Conservation (phyloP, 1,140 invertebrate species). For the Heterodera schachtii region DNA sequence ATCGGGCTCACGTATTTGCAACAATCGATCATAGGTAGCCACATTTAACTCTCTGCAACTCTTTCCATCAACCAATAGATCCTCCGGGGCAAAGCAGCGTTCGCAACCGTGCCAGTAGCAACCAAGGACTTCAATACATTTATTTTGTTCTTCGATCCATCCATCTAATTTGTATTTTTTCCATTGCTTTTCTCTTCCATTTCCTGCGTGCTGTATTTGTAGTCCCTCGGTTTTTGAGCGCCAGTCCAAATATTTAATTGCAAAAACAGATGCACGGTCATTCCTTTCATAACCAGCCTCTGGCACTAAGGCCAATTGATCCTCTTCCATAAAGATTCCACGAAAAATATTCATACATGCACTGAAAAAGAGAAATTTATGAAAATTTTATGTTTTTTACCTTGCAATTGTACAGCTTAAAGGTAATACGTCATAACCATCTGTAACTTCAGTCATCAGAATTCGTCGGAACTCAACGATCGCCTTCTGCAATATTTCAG, state of each 20-base stretch:
- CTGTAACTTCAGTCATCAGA: neutral
- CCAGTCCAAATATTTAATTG: constrained; percentile 21
- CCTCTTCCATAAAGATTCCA: neutral
- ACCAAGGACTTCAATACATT: too few species aligned
- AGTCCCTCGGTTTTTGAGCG: neutral
- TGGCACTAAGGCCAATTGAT: neutral
- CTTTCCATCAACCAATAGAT: too few species aligned
- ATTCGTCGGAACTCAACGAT: neutral
- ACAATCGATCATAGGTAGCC: too few species aligned
- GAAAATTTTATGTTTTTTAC: too few species aligned
- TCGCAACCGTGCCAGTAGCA: too few species aligned
- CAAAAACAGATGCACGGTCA: neutral
- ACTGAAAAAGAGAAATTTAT: neutral
- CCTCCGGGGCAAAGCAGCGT: too few species aligned
- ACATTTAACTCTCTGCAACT: too few species aligned
- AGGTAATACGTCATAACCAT: neutral
- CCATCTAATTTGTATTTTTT: too few species aligned
- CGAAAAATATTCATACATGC: constrained; percentile 15
- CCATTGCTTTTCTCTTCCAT: too few species aligned
- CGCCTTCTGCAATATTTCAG: neutral
- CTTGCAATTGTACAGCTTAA: constrained; percentile 7
- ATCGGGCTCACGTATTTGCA: too few species aligned
- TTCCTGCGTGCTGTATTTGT: neutral
- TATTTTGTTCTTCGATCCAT: too few species aligned
- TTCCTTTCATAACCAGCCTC: neutral